Evolutionary conservation across 2,888 invertebrate genomes (phyloP), one percentile per base, ranked within the genome.

Genomic region (Epirrhoe tristata): DNA sequence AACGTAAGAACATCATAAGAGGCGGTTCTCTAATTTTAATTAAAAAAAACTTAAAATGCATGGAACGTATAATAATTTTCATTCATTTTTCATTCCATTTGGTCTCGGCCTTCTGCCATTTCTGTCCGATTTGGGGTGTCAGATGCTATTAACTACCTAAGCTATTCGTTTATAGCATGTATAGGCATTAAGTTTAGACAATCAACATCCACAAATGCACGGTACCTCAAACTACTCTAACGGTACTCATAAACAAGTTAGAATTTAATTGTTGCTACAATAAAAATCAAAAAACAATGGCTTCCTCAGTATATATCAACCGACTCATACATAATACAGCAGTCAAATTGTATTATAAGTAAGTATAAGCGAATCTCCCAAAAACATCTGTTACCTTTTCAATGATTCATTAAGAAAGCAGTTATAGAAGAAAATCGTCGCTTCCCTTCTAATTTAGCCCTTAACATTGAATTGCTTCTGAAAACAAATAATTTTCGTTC

Each of bases 321-420:
- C 46, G 8, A 54, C 32, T 61, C n/a, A n/a, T 59, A 51, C 17
- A 55, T 55, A 16, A 32, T 48, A 24, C 12, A 54, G 43, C 32
- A 36, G 52, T 66, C 48, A 51, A 52, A 60, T 43, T 57, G 24
- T 70, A 58, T 65, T 66, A 65, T 67, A 65, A 57, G 70, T 63
- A 73, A 70, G 71, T 66, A 65, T 67, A 65, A 57, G 70, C 64
- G 72, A 70, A 72, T 71, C 64, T 64, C 58, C 58, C 57, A 50
- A 66, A 72, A 76, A 74, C 74, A 71, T 74, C 77, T 76, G 81
- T 75, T 79, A 77, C 75, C 75, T 76, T 72, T 65, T 69, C 67
- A 78, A 83, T 80, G 77, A 82, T 81, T 84, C 78, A 83, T 84
- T 81, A 80, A 73, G 79, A 76, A 80, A 80, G 78, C 82, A 83